Conservation (phyloP, 2,888 invertebrate species). For the Drosophila neotestacea region DNA sequence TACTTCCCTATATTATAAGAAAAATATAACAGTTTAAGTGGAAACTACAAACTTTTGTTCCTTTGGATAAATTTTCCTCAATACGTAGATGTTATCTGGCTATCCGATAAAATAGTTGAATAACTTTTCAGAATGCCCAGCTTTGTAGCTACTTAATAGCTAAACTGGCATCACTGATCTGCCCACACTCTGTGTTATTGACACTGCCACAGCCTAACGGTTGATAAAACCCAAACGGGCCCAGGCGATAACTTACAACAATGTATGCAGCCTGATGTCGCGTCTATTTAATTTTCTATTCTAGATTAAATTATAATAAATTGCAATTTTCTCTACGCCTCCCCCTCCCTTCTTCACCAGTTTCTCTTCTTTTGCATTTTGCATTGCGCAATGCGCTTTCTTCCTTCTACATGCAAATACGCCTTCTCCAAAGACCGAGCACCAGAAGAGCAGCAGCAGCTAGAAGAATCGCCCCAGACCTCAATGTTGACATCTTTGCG, state of each 20-base stretch:
- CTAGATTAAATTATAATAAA: constrained; percentile 80
- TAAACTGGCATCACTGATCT: background rate
- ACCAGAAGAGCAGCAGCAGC: constrained; percentile 5
- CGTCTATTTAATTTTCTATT: constrained; percentile 78
- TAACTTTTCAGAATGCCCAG: no score
- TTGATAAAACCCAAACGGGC: constrained; percentile 74
- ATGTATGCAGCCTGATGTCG: constrained; percentile 64
- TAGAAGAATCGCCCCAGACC: constrained; percentile 39
- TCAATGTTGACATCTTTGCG: constrained; percentile 59
- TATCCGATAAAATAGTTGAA: no score
- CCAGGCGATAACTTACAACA: constrained; percentile 63
- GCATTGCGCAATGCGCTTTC: constrained; percentile 68
- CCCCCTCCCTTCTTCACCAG: background rate
- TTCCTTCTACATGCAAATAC: constrained; percentile 46
- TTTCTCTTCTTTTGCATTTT: constrained; percentile 24
- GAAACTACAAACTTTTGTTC: no score
- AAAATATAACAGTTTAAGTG: no score
- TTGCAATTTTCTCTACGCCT: constrained; percentile 60
- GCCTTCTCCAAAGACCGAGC: background rate
- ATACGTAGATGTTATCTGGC: no score
- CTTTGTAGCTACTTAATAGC: no score
- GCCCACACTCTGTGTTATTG: constrained; percentile 69
- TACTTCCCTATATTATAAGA: no score
- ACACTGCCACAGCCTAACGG: constrained; percentile 73
- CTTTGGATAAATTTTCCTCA: no score